A percentile compares a stretch with the other conserved stretches of the same genome.
These are phyloP conservation scores for Pantala flavescens DNA, from an alignment of 1,140 invertebrate genomes.

Conservation along the genomic window DNA sequence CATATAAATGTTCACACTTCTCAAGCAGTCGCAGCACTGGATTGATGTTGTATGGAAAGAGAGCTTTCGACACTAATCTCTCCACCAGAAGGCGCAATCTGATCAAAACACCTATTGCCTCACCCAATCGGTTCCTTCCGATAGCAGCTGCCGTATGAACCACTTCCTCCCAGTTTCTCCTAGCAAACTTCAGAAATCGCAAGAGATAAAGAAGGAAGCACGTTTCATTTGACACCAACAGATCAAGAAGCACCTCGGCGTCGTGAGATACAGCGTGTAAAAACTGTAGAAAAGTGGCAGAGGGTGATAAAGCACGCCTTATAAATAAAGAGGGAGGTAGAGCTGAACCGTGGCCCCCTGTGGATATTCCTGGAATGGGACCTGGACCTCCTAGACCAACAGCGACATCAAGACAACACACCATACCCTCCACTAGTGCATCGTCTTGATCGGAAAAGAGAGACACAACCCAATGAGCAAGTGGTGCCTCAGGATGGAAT, in stretches of 20 bases:
- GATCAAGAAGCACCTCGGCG: slow-evolving; percentile 69
- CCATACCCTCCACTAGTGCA: slow-evolving; percentile 83
- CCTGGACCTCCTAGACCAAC: slow-evolving; percentile 46
- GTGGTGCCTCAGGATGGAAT: slow-evolving; percentile 75
- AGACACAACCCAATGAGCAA: slow-evolving; percentile 78
- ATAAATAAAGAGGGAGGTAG: slow-evolving; percentile 60
- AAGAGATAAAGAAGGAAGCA: slow-evolving; percentile 80
- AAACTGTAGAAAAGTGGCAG: slow-evolving; percentile 73
- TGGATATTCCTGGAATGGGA: slow-evolving; percentile 34
- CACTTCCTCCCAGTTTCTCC: slow-evolving; percentile 74
- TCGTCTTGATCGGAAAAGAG: slow-evolving; percentile 85
- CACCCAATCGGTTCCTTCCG: slow-evolving; percentile 63
- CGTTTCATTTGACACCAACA: slow-evolving; percentile 82
- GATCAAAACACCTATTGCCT: slow-evolving; percentile 67
- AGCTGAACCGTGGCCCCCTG: slow-evolving; percentile 33
- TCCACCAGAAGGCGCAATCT: slow-evolving; percentile 67
- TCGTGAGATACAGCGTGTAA: slow-evolving; percentile 72
- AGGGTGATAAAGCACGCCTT: slow-evolving; percentile 47
- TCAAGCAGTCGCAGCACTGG: slow-evolving; percentile 73
- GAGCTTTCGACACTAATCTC: slow-evolving; percentile 63
- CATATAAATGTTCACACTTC: slow-evolving; percentile 75
- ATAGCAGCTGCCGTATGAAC: slow-evolving; percentile 33
- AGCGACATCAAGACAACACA: slow-evolving; percentile 78
- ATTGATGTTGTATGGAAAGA: slow-evolving; percentile 84
- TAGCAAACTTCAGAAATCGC: slow-evolving; percentile 73